Base-by-base conservation (phyloP, 2,113 vertebrate genomes). In the Semnornis frantzii region DNA sequence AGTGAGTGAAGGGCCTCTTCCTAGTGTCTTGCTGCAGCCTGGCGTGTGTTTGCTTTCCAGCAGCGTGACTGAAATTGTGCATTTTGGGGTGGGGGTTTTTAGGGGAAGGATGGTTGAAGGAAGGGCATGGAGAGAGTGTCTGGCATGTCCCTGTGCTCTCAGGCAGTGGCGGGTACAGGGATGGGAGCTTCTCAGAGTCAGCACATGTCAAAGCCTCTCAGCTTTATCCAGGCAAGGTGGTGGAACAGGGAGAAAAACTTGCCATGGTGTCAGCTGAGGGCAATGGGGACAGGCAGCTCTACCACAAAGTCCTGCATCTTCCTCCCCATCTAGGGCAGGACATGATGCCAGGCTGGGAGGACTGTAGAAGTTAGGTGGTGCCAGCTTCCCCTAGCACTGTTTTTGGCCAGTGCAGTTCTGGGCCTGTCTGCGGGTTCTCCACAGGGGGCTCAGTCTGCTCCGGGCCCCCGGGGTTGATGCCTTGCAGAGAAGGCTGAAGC, bases 181-280 rank as follows among this genome's bases (percentile, higher is more conserved):
- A 48, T 2, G 2, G 46, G 9, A 6, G 9, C 4, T 0, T 9
- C 21, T 44, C 1, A 3, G 48, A 44, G 4, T 25, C 0, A 1
- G 7, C 24, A 16, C 5, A 3, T 39, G 68, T 39, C 42, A 37
- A 24, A 59, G 24, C 31, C 17, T 68, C 20, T 21, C 59, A 37
- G 59, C 7, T 8, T 33, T 0, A 0, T 46, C n/a, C 14, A 15
- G 23, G 15, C 30, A 28, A 15, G 59, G 77, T 44, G 48, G 33
- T 28, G 73, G 20, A 24, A 39, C 9, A 17, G 20, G 50, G 57
- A 82, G 71, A 46, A 44, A 60, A 48, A 73, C 0, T 21, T 25
- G 33, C 11, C 0, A 1, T 0, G 1, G 48, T 28, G 34, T 34
- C 30, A 42, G 59, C 30, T 1, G 7, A 70, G 33, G 84, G 79